These are phyloP conservation scores for Matsumyia berberina DNA, from an alignment of 2,888 invertebrate species.

Conservation along the genomic window DNA sequence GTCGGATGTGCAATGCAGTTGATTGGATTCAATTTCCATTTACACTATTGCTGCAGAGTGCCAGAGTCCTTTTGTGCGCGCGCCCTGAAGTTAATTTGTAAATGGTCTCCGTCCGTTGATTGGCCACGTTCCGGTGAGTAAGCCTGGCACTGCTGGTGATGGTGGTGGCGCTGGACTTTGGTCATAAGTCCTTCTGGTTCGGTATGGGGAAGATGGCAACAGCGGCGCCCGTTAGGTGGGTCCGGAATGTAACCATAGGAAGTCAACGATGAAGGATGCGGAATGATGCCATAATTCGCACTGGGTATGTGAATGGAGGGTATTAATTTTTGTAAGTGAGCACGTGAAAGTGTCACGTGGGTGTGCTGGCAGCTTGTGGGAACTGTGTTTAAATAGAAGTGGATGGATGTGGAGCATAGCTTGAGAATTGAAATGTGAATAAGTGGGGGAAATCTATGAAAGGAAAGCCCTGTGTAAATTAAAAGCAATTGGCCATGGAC, in stretches of 20 bases:
- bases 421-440: slow-evolving; percentile 8
- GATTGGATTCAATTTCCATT: slow-evolving; percentile 75
- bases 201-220: not conserved
- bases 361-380: not conserved
- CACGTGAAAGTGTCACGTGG: slow-evolving; percentile 72
- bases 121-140: slow-evolving; percentile 66
- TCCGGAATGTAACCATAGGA: slow-evolving; percentile 39
- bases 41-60: slow-evolving; percentile 48
- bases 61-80: slow-evolving; percentile 66
- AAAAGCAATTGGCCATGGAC: too few relatives aligned
- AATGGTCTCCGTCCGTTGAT: slow-evolving; percentile 70
- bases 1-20: slow-evolving; percentile 67
- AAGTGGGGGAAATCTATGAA: too few relatives aligned
- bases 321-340: slow-evolving; percentile 39
- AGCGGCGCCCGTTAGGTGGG: slow-evolving; percentile 42
- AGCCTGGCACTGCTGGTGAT: not conserved
- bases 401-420: slow-evolving; percentile 26
- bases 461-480: too few relatives aligned
- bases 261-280: slow-evolving; percentile 52
- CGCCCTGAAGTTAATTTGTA: slow-evolving; percentile 73
- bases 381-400: slow-evolving; percentile 2
- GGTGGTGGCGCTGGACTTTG: not conserved
- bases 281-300: slow-evolving; percentile 67
- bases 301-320: slow-evolving; percentile 37
- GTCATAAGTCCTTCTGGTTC: slow-evolving; percentile 27